Base-by-base conservation (phyloP, 2,888 invertebrate genomes). In the Scaptomyza caliginosa region DNA sequence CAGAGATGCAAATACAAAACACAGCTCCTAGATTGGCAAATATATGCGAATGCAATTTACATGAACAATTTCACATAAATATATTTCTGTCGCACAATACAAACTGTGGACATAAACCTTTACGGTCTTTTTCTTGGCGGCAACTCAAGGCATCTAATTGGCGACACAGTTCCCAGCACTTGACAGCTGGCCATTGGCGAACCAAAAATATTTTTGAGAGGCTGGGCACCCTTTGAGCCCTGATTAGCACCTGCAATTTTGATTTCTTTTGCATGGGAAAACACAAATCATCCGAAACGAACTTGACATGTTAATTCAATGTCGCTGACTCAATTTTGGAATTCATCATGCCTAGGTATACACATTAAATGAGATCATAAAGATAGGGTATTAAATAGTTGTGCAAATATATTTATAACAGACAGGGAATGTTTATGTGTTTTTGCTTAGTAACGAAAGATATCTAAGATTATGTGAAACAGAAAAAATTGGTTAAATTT, bases 31-130 rank as follows among this genome's bases (percentile, higher is more conserved):
- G 38, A 75, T 66, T 56, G 60, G 36, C 46, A 65, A 75, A 73
- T 75, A 59, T 70, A 56, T 64, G 51, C 65, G 11, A 30, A 43
- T 39, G 60, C 39, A 76, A 76, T 60, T 66, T 36, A 51, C 51
- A 48, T 42, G 10, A 51, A 34, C 34, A 57, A 63, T 45, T 28
- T 32, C 28, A 32, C 38, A 48, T 36, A 52, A 48, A 74, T 59
- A 74, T 59, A 32, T 54, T 48, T 48, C 8, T 26, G 38, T 30
- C 42, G 34, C 48, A 23, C 32, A 42, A 48, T 7, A n/a, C 28
- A 43, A 54, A 28, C 26, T 48, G 51, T 67, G 51, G 57, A 64
- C 36, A 26, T 21, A 45, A 49, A 34, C 24, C 58, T 49, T 48
- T 30, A 42, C 13, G 10, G 1, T 7, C 26, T 39, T 54, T 7